phyloP scores from a whole-genome alignment of 2,888 invertebrate genomes.

The Apantesis nais region DNA sequence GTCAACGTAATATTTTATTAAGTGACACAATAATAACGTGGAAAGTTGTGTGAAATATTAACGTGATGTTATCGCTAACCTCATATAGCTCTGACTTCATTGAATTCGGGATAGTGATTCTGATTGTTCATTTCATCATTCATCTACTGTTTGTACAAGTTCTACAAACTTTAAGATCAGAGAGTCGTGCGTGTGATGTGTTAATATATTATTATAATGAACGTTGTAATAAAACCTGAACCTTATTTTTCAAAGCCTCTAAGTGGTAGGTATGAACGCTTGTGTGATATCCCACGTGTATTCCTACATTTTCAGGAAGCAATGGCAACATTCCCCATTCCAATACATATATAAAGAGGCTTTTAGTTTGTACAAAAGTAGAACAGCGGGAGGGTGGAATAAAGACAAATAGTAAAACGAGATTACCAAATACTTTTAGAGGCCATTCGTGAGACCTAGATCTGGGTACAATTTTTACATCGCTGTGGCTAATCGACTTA shows the following conservation, averaged over 20 bases:
- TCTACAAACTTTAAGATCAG: too few species aligned
- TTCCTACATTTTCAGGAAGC: neutral
- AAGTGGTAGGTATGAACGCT: neutral
- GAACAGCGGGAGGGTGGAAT: neutral
- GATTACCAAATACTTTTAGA: constrained; percentile 29
- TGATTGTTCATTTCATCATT: too few species aligned
- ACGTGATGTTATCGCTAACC: too few species aligned
- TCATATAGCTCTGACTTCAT: too few species aligned
- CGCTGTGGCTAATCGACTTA: constrained; percentile 23
- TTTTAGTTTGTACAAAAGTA: neutral
- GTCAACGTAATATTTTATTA: neutral
- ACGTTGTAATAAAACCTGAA: too few species aligned
- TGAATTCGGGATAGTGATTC: too few species aligned
- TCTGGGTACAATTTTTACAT: constrained; percentile 35
- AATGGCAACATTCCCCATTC: neutral
- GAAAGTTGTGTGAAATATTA: too few species aligned
- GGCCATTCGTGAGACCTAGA: constrained; percentile 44
- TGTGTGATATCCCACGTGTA: neutral
- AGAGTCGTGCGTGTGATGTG: neutral
- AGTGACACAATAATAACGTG: neutral
- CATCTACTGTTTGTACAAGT: too few species aligned
- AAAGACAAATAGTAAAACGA: constrained; percentile 9
- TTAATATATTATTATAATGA: too few species aligned
- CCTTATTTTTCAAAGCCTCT: too few species aligned
- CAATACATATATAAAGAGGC: neutral